Percentiles rank a stretch among this genome's conserved stretches.
Conservation (phyloP, 2,113 vertebrate species). For the Apeltes quadracus region DNA sequence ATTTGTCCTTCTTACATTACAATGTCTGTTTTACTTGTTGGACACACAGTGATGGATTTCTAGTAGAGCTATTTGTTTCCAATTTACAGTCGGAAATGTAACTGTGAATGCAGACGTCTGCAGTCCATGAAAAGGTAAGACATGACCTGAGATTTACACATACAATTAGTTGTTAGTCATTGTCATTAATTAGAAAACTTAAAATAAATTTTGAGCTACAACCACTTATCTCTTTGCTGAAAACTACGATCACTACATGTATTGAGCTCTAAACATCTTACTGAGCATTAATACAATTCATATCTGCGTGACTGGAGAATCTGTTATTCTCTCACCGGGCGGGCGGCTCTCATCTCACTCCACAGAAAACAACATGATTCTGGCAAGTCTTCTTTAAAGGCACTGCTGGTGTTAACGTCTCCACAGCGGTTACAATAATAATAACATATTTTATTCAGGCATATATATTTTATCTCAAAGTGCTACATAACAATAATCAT, state of each 20-base stretch:
- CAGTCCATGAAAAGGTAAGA: slow-evolving; percentile 44
- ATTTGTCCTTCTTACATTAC: neutral
- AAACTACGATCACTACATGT: neutral
- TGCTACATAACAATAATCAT: too few relatives aligned
- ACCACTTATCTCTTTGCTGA: neutral
- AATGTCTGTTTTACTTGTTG: neutral
- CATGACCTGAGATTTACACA: slow-evolving; percentile 57
- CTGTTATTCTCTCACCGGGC: too few relatives aligned
- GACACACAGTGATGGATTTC: neutral
- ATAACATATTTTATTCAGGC: too few relatives aligned
- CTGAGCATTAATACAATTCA: too few relatives aligned
- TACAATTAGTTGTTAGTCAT: slow-evolving; percentile 47
- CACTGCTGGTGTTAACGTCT: too few relatives aligned
- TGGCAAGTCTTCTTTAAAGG: too few relatives aligned
- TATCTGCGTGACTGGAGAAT: too few relatives aligned
- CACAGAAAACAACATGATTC: too few relatives aligned
- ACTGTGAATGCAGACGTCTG: slow-evolving; percentile 8
- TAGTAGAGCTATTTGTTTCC: neutral
- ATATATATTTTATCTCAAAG: too few relatives aligned
- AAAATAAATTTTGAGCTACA: neutral
- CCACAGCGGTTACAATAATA: too few relatives aligned
- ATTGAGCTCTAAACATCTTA: too few relatives aligned
- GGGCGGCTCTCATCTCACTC: too few relatives aligned
- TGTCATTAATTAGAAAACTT: slow-evolving; percentile 43
- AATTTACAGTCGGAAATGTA: slow-evolving; percentile 10